Evolutionary conservation across 2,888 invertebrate species (phyloP).

Genomic region (Andrena trimmerana): DNA sequence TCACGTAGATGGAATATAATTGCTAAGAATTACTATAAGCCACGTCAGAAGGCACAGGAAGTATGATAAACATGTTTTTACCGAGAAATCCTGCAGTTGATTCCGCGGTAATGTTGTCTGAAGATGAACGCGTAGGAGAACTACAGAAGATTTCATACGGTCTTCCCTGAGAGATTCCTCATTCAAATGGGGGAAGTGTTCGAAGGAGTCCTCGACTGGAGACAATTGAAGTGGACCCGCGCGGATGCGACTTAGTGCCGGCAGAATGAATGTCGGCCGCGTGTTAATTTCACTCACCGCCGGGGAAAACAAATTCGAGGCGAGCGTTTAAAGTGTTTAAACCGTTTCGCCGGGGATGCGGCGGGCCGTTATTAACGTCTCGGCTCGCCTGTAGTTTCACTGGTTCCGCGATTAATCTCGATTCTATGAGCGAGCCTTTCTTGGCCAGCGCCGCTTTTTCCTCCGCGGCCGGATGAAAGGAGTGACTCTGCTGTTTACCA

Average conservation of each 20-base stretch:
- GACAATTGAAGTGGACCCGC: not conserved
- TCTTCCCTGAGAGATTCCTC: too few species aligned
- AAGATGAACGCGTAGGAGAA: too few species aligned
- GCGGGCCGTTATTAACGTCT: conserved; percentile 4
- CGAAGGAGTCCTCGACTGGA: not conserved
- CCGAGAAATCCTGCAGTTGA: too few species aligned
- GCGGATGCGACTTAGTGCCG: not conserved
- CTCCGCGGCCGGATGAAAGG: conserved; percentile 23
- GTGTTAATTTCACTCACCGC: not conserved
- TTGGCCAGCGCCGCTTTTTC: conserved; percentile 9
- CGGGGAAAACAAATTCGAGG: conserved; percentile 3
- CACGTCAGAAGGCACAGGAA: too few species aligned
- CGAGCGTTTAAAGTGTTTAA: not conserved
- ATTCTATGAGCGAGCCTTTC: conserved; percentile 13
- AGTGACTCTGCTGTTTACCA: conserved; percentile 33
- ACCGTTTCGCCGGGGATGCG: not conserved
- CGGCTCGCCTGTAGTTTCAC: conserved; percentile 10
- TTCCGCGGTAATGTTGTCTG: too few species aligned
- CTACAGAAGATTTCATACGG: too few species aligned
- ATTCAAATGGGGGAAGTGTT: too few species aligned
- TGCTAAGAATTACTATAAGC: too few species aligned
- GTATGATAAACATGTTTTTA: too few species aligned
- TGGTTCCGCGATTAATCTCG: conserved; percentile 40
- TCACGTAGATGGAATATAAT: too few species aligned
- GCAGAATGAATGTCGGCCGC: not conserved